Percentiles rank a stretch among this genome's conserved stretches.
phyloP scores from a whole-genome alignment of 2,888 invertebrate species.

The Cabera pusaria region DNA sequence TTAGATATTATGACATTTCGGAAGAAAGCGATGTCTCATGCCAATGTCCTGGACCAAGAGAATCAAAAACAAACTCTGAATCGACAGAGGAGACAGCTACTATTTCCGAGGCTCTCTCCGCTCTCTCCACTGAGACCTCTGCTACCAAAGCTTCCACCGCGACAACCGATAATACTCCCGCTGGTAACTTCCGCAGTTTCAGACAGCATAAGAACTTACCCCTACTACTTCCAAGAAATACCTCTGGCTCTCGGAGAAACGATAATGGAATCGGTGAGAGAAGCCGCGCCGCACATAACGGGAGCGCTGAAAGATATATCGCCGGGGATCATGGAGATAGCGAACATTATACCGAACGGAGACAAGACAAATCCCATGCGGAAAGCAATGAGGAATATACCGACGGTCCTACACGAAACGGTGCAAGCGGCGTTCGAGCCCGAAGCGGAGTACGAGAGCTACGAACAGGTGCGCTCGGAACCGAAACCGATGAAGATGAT shows the following conservation, averaged over 20 bases:
- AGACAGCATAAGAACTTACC: constrained; percentile 73
- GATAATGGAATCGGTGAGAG: constrained; percentile 71
- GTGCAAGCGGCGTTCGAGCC: constrained; percentile 64
- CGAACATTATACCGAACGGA: constrained; percentile 65
- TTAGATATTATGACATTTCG: constrained; percentile 38
- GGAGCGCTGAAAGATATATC: constrained; percentile 73
- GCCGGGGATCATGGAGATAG: constrained; percentile 73
- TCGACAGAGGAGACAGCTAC: constrained; percentile 64
- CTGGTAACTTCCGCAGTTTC: constrained; percentile 70
- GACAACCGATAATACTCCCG: constrained; percentile 65
- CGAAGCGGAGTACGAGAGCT: constrained; percentile 40
- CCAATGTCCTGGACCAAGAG: constrained; percentile 37
- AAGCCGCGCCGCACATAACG: constrained; percentile 73
- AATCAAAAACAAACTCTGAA: constrained; percentile 23
- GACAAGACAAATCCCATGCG: constrained; percentile 58
- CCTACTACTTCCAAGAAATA: constrained; percentile 77
- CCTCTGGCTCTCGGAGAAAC: constrained; percentile 74
- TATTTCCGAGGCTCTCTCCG: constrained; percentile 57
- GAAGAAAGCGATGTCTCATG: constrained; percentile 40
- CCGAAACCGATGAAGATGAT: constrained; percentile 34
- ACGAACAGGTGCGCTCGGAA: constrained; percentile 39
- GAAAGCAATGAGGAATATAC: constrained; percentile 65
- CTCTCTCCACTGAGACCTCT: constrained; percentile 53
- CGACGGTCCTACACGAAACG: constrained; percentile 68
- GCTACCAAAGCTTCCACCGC: constrained; percentile 57